Evolutionary conservation across 2,113 vertebrate species (phyloP).

Genomic region (Ia io): DNA sequence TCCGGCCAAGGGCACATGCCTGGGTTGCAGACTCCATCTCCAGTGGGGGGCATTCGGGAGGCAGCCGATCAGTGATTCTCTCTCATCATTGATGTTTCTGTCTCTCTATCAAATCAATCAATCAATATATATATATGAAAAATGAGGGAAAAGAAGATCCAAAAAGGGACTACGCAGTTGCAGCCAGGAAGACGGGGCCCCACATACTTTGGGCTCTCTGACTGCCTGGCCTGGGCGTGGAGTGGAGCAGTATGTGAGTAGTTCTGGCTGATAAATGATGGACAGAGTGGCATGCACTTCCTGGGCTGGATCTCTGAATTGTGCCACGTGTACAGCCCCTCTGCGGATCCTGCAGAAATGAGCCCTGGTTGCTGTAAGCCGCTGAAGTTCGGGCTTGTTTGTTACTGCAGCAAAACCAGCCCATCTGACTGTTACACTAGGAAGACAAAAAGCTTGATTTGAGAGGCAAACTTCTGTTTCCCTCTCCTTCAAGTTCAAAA

Average conservation of each 20-base stretch:
- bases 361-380: background rate
- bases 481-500: background rate
- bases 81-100: too few species aligned
- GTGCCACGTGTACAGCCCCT: too few species aligned
- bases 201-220: background rate
- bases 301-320: background rate
- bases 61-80: too few species aligned
- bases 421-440: background rate
- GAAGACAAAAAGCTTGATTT: background rate
- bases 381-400: background rate
- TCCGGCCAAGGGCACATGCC: too few species aligned
- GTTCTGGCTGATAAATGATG: background rate
- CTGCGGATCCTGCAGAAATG: background rate
- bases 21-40: too few species aligned
- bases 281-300: rapidly evolving
- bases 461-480: background rate
- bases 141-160: background rate
- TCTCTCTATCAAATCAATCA: too few species aligned
- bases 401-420: background rate
- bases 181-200: background rate
- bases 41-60: too few species aligned
- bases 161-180: background rate
- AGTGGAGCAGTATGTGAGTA: background rate
- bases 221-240: background rate
- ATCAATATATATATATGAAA: too few species aligned